Conservation (phyloP, 2,797 vertebrate species). For the Parotocinclus haroldoi region DNA sequence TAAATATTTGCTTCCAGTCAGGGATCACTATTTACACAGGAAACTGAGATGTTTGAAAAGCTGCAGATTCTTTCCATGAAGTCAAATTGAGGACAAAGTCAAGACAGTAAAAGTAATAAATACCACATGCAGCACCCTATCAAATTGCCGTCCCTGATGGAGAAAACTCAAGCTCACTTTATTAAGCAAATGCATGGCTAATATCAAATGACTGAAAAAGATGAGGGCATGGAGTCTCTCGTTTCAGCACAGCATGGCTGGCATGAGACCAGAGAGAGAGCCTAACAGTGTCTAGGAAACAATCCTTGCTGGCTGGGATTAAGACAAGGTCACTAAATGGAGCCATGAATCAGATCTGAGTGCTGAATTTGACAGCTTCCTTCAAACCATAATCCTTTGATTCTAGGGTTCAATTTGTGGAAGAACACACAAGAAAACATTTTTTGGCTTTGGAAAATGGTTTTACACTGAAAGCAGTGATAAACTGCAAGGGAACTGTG, state of each 20-base stretch:
- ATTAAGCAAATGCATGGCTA: too few species aligned
- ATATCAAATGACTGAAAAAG: too few species aligned
- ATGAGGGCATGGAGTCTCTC: too few species aligned
- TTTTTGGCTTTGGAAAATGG: background rate
- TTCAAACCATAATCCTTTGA: conserved; percentile 32
- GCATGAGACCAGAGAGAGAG: background rate
- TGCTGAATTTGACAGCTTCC: conserved; percentile 27
- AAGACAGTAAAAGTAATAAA: conserved; percentile 1
- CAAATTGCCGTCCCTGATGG: background rate
- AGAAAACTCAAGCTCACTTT: background rate
- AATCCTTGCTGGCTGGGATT: conserved; percentile 43
- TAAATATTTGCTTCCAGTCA: conserved; percentile 55
- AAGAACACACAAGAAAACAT: conserved; percentile 3
- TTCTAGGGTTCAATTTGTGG: conserved; percentile 24
- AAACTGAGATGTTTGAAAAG: conserved; percentile 39
- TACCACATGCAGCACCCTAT: background rate
- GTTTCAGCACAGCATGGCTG: too few species aligned
- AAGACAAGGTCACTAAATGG: background rate
- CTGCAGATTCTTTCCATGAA: conserved; percentile 47
- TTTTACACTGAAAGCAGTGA: conserved; percentile 1
- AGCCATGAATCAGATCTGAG: conserved; percentile 22
- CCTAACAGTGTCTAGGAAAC: conserved; percentile 37
- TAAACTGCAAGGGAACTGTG: background rate
- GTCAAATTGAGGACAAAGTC: conserved; percentile 5
- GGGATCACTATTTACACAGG: conserved; percentile 53